Conservation (phyloP, 2,888 invertebrate genomes). For the Cepaea hortensis region DNA sequence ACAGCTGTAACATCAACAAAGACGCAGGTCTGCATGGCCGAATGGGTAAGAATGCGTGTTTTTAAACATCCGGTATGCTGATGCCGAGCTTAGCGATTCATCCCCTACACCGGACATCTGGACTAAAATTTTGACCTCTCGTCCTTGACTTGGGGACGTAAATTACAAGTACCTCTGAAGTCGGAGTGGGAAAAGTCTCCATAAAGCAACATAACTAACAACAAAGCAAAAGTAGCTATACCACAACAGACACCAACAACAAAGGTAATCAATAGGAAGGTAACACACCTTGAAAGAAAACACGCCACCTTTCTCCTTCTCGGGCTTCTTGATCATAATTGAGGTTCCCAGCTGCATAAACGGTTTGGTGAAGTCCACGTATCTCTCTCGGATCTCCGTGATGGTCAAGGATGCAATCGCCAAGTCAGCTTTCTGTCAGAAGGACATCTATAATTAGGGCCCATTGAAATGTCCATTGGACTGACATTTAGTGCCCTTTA, state of each 20-base stretch:
- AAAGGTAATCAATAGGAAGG: not conserved
- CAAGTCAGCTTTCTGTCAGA: constrained; percentile 88
- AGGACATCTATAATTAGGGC: not conserved
- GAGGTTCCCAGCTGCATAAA: constrained; percentile 97
- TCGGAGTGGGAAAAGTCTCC: too few relatives aligned
- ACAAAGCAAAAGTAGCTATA: too few relatives aligned
- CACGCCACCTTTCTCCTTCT: constrained; percentile 93
- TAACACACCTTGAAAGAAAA: constrained; percentile 89
- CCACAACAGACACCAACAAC: not conserved
- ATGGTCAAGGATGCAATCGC: constrained; percentile 96
- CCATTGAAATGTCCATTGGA: not conserved
- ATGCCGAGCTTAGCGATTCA: too few relatives aligned
- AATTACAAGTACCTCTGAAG: too few relatives aligned
- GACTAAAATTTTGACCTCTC: too few relatives aligned
- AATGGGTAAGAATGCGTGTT: too few relatives aligned
- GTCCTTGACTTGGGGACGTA: too few relatives aligned
- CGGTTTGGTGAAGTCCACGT: constrained; percentile 97
- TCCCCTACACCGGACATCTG: too few relatives aligned
- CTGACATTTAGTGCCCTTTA: not conserved
- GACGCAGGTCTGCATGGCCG: too few relatives aligned
- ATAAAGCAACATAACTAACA: too few relatives aligned
- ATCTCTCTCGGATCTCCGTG: constrained; percentile 92
- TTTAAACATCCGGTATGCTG: too few relatives aligned
- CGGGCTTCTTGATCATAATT: constrained; percentile 94
- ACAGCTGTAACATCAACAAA: too few relatives aligned